Evolutionary conservation across 2,113 vertebrate species (phyloP).

Genomic region (Axis porcinus): DNA sequence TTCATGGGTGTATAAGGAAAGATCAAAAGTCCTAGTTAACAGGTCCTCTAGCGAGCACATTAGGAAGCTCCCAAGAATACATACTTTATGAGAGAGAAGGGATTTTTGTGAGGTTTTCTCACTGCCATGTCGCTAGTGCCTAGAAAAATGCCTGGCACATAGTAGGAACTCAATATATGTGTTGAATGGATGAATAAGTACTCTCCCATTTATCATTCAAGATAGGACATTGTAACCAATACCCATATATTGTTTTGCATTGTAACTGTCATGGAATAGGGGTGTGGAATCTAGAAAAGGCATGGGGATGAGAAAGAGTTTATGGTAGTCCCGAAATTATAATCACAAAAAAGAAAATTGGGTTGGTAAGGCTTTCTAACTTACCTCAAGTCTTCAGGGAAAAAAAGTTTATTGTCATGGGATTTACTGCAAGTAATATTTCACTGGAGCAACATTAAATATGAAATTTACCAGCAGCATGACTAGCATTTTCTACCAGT

Average conservation of each 20-base stretch:
- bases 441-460: neutral
- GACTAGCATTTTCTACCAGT: neutral
- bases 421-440: neutral
- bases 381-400: conserved; percentile 17
- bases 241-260: neutral
- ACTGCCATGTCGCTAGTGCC: neutral
- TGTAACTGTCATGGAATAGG: neutral
- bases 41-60: neutral
- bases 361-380: neutral
- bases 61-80: neutral
- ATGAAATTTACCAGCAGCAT: neutral
- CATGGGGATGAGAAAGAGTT: neutral
- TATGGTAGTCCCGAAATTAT: neutral
- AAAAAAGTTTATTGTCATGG: neutral
- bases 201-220: neutral
- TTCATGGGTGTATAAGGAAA: neutral
- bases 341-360: neutral
- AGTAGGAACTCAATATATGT: neutral
- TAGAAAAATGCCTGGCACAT: neutral
- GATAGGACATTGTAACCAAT: neutral
- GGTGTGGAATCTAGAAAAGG: conserved; percentile 14
- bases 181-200: neutral
- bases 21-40: neutral
- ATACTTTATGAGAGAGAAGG: neutral
- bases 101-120: neutral